Base-by-base conservation (phyloP, 2,113 vertebrate genomes). In the Morone chrysops region DNA sequence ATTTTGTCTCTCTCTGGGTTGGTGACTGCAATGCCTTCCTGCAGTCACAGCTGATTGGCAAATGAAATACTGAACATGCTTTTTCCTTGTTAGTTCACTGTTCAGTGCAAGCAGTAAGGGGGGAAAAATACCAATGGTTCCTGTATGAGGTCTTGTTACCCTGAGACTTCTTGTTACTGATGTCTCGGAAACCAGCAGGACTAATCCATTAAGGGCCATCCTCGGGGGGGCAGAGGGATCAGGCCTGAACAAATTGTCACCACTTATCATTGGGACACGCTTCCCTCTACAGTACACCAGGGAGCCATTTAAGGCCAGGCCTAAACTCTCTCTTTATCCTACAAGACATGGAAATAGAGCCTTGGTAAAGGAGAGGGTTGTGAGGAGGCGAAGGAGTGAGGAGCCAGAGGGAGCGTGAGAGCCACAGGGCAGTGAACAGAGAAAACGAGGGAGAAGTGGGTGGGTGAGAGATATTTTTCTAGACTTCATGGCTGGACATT, bases 121-220 rank as follows among this genome's bases (percentile, higher is more conserved):
- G 25, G 18, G 36, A 0, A 0, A 41, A 67, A 69, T 59, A 70
- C 22, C 43, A 38, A 4, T 50, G 16, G 10, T 20, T 87, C 70
- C 45, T 73, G 59, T 85, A 25, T 45, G 45, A 38, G 51, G 60
- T 59, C 53, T 70, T 25, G 53, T 69, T 89, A 72, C 43, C 56
- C 47, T 67, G 70, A 70, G 80, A 73, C 53, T 25, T 80, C 43
- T 78, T 75, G 75, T 84, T 70, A 82, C 66, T 20, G n/a, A 22
- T 81, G 74, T 88, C 84, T 65, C 1, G 3, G 81, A 84, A 85
- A 86, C 65, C 54, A 86, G 83, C 85, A 86, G 80, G 67, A 77
- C 76, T 74, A 73, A 92, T 89, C 80, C 78, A 83, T 89, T 89
- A 89, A 81, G 65, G 43, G 20, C 43, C 66, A 6, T 85, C 80